phyloP scores from a whole-genome alignment of 2,113 vertebrate species.

The Neotoma lepida region DNA sequence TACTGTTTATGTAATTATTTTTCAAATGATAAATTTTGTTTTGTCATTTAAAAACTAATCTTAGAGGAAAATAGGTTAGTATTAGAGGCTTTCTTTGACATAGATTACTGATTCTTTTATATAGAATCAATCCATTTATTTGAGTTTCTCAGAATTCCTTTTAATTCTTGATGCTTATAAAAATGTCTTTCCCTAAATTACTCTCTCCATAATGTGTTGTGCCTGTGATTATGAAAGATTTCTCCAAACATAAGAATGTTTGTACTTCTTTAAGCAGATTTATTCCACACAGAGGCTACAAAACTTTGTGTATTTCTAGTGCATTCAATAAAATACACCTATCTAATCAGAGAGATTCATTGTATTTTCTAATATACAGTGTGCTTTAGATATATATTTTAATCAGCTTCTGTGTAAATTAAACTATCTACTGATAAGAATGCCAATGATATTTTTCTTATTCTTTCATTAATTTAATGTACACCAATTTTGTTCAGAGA shows the following conservation, averaged over 20 bases:
- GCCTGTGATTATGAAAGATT: not conserved
- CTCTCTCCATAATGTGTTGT: not conserved
- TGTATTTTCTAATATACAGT: not conserved
- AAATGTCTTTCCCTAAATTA: not conserved
- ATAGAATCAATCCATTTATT: conserved; percentile 44
- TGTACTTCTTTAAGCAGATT: not conserved
- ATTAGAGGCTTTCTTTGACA: conserved; percentile 32
- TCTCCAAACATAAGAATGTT: not conserved
- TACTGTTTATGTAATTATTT: conserved; percentile 56
- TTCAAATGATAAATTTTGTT: conserved; percentile 62
- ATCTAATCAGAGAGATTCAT: not conserved
- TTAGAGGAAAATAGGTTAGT: conserved; percentile 46
- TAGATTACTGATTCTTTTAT: conserved; percentile 27
- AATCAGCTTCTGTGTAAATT: not conserved
- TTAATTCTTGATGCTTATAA: conserved; percentile 48
- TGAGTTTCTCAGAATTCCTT: conserved; percentile 25
- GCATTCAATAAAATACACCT: not conserved
- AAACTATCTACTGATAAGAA: not conserved
- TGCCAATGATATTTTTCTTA: not conserved
- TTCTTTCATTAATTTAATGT: not conserved
- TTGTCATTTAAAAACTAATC: conserved; percentile 55
- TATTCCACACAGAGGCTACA: not conserved
- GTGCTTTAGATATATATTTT: not conserved
- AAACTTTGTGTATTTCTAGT: not conserved
- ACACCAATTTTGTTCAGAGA: not conserved